Percentiles rank a stretch among this genome's conserved stretches.
phyloP scores from a whole-genome alignment of 1,140 invertebrate species.

The Zaprionus capensis region DNA sequence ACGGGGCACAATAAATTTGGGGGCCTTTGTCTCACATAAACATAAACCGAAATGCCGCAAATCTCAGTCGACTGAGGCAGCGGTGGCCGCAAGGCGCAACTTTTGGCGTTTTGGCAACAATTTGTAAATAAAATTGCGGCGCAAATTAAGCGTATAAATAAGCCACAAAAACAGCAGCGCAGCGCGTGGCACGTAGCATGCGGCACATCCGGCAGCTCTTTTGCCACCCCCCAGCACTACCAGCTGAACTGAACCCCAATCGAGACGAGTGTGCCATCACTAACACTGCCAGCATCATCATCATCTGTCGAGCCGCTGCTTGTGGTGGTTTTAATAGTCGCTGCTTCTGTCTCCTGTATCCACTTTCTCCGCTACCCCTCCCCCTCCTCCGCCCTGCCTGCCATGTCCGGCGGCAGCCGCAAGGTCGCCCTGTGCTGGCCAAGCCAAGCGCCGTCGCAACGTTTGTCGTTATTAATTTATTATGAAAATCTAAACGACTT shows the following conservation, averaged over 20 bases:
- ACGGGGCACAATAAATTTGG: constrained; percentile 65
- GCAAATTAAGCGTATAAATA: constrained; percentile 82
- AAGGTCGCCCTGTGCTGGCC: constrained; percentile 50
- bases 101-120: constrained; percentile 72
- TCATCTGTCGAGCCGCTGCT: constrained; percentile 15
- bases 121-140: constrained; percentile 82
- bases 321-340: constrained; percentile 43
- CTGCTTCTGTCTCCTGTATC: constrained; percentile 1
- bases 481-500: constrained; percentile 83
- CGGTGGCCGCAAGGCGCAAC: constrained; percentile 58
- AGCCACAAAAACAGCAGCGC: constrained; percentile 58
- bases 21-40: constrained; percentile 69
- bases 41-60: constrained; percentile 78
- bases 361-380: background rate
- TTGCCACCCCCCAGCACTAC: background rate
- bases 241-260: constrained; percentile 30
- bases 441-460: constrained; percentile 39
- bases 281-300: constrained; percentile 45
- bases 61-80: constrained; percentile 56
- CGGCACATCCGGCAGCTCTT: constrained; percentile 53
- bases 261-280: constrained; percentile 36
- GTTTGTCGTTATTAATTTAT: constrained; percentile 79
- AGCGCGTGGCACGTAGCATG: constrained; percentile 24
- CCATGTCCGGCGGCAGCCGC: constrained; percentile 6
- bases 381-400: background rate